These are phyloP conservation scores for Nemotelus pantherinus DNA, from an alignment of 2,888 invertebrate species.

Conservation along the genomic window DNA sequence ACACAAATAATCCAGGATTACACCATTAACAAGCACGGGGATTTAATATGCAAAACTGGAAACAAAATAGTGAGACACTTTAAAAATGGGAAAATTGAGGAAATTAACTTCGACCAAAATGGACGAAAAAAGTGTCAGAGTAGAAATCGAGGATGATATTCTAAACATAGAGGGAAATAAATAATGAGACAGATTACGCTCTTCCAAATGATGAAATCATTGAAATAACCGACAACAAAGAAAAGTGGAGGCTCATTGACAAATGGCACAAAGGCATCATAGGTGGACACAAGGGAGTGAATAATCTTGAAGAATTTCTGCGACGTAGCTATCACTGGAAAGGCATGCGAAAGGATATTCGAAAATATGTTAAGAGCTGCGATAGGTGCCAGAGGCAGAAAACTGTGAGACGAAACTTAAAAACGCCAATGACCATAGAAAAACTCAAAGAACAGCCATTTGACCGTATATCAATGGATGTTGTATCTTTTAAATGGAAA, in stretches of 20 bases:
- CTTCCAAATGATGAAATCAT: background rate
- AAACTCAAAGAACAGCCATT: background rate
- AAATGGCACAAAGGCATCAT: background rate
- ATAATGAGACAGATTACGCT: background rate
- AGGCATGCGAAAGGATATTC: background rate
- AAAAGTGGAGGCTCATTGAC: background rate
- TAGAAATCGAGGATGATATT: background rate
- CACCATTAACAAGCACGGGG: no score
- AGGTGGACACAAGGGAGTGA: background rate
- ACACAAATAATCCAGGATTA: no score
- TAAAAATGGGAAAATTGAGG: background rate
- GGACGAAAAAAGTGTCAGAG: background rate
- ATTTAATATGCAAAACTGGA: no score
- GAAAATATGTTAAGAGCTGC: background rate
- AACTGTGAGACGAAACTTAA: no score
- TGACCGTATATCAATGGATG: background rate
- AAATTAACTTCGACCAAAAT: background rate
- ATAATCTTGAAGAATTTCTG: background rate
- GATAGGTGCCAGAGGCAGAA: background rate
- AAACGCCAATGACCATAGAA: background rate
- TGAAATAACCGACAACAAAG: background rate
- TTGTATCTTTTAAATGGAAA: slow-evolving; percentile 2
- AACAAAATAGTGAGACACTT: background rate
- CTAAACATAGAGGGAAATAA: background rate
- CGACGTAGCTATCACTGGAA: background rate